These are phyloP conservation scores for Tetramorium parvispinum DNA, from an alignment of 1,140 invertebrate species.

Conservation along the genomic window DNA sequence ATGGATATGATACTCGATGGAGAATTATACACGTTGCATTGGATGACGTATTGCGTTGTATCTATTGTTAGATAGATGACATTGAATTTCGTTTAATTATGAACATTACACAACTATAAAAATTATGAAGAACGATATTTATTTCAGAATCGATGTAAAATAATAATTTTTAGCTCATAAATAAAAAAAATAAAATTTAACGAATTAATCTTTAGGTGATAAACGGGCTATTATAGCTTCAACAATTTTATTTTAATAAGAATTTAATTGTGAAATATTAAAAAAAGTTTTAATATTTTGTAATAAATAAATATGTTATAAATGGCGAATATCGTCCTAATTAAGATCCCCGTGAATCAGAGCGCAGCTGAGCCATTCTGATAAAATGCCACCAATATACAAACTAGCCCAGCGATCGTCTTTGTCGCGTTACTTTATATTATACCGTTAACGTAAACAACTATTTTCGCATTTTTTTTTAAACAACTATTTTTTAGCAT, in stretches of 20 bases:
- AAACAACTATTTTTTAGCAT: too few relatives aligned
- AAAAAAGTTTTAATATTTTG: background rate
- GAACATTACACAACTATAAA: background rate
- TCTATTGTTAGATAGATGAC: background rate
- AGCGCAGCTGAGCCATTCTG: background rate
- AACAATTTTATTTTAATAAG: background rate
- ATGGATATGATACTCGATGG: background rate
- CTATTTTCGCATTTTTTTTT: too few relatives aligned
- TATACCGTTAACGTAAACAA: conserved; percentile 29
- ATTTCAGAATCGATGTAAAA: background rate
- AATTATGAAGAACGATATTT: background rate
- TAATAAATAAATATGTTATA: background rate
- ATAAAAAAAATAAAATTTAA: background rate
- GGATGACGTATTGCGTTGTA: background rate
- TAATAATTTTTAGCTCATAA: background rate
- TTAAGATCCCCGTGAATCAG: conserved; percentile 51
- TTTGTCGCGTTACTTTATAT: conserved; percentile 18
- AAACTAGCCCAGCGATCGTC: background rate
- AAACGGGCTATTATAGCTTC: background rate
- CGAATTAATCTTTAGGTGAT: background rate
- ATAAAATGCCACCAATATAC: conserved; percentile 32
- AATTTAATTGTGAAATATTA: background rate
- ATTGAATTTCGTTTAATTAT: background rate
- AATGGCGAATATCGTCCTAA: background rate
- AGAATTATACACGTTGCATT: background rate